Conservation (phyloP, 2,797 vertebrate species). For the Heliangelus exortis region DNA sequence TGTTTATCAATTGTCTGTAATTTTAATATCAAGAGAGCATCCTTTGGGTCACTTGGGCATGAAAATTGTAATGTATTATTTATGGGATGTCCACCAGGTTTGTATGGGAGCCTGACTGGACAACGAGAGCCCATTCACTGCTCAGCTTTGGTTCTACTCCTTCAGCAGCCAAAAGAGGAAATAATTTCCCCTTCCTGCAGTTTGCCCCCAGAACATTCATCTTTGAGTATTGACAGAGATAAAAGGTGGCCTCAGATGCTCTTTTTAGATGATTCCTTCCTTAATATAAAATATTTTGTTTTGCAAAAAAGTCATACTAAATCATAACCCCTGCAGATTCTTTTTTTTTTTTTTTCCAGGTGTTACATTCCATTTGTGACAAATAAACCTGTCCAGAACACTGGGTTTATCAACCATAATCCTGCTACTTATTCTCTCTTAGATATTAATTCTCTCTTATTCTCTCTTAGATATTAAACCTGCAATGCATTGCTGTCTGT, state of each 20-base stretch:
- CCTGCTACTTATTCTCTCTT: constrained; percentile 12
- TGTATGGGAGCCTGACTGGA: too few relatives aligned
- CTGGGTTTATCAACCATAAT: constrained; percentile 19
- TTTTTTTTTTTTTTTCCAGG: neutral
- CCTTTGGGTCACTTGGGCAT: too few relatives aligned
- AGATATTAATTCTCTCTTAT: neutral
- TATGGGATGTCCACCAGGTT: too few relatives aligned
- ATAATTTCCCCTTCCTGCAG: neutral
- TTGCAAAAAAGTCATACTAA: neutral
- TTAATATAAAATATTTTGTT: neutral
- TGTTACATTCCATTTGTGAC: neutral
- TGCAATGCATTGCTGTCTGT: constrained; percentile 9
- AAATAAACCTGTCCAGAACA: constrained; percentile 9
- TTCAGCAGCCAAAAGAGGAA: neutral
- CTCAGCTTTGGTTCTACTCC: neutral
- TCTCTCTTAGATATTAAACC: constrained; percentile 37
- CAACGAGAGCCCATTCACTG: neutral
- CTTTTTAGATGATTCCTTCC: neutral
- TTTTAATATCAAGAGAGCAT: too few relatives aligned
- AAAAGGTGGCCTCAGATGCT: neutral
- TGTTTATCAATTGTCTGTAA: too few relatives aligned
- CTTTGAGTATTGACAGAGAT: neutral
- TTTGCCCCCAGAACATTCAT: neutral
- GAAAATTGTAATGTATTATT: too few relatives aligned
- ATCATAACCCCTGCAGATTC: neutral